Percentiles rank a stretch among this genome's conserved stretches.
phyloP scores from a whole-genome alignment of 1,140 invertebrate genomes.

The Dinothrombium tinctorium region DNA sequence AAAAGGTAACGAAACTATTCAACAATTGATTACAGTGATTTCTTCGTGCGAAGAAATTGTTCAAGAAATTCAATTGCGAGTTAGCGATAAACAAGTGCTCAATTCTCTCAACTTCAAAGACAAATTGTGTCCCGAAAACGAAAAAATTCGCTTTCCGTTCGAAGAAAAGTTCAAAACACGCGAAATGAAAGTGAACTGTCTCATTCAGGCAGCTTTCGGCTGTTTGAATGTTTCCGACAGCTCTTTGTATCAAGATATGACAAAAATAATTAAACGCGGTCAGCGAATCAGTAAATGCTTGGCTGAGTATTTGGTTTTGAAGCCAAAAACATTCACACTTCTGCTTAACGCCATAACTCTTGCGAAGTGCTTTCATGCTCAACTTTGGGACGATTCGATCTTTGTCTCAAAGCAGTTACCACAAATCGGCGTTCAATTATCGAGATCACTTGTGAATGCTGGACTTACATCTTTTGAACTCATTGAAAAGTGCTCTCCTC shows the following conservation, averaged over 20 bases:
- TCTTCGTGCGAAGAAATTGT: conserved; percentile 31
- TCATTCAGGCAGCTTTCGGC: conserved; percentile 46
- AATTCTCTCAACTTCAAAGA: conserved; percentile 31
- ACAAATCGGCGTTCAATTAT: conserved; percentile 37
- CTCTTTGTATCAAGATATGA: conserved; percentile 38
- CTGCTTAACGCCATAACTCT: conserved; percentile 22
- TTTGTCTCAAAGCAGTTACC: conserved; percentile 41
- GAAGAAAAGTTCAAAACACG: conserved; percentile 32
- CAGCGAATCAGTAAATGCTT: conserved; percentile 37
- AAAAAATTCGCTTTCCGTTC: conserved; percentile 32
- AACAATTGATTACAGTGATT: conserved; percentile 20
- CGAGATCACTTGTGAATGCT: conserved; percentile 34
- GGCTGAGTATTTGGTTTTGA: conserved; percentile 20
- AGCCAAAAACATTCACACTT: conserved; percentile 18
- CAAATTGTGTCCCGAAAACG: conserved; percentile 22
- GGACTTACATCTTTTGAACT: conserved; percentile 38
- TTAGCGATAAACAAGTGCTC: conserved; percentile 31
- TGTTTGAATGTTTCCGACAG: conserved; percentile 38
- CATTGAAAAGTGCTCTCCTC: conserved; percentile 37
- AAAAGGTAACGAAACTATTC: conserved; percentile 5
- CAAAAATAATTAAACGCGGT: conserved; percentile 38
- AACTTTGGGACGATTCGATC: conserved; percentile 47
- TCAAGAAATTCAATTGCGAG: conserved; percentile 31
- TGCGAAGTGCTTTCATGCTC: conserved; percentile 19
- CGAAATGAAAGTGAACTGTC: conserved; percentile 40